Conservation (phyloP, 2,888 invertebrate genomes). For the Cheilosia soror region DNA sequence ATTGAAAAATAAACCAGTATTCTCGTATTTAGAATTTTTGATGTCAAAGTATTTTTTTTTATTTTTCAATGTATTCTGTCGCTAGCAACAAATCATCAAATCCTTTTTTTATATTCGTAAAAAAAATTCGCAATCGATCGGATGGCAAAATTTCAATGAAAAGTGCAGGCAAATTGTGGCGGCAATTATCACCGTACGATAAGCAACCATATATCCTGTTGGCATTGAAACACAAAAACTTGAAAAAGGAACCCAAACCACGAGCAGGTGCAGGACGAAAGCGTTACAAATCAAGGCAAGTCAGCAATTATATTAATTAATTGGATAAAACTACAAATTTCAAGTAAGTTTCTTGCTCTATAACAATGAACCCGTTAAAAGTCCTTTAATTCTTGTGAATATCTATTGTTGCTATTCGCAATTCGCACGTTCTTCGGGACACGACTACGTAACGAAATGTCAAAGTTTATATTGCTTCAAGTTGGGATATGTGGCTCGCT, state of each 20-base stretch:
- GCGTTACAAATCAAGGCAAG: not conserved
- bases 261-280: not conserved
- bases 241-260: not conserved
- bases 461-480: no score
- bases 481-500: no score
- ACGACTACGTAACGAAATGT: no score
- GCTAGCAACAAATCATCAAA: slow-evolving; percentile 17
- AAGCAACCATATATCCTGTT: slow-evolving; percentile 19
- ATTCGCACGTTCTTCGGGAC: no score
- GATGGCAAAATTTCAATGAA: slow-evolving; percentile 3
- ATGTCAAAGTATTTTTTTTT: not conserved
- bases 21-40: no score
- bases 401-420: no score
- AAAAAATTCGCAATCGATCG: slow-evolving; percentile 16
- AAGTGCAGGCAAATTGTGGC: slow-evolving; percentile 27
- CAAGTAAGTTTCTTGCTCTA: no score
- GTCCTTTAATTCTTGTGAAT: no score
- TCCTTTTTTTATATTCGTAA: slow-evolving; percentile 46
- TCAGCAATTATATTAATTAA: no score
- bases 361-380: no score
- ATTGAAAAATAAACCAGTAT: no score
- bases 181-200: slow-evolving; percentile 10
- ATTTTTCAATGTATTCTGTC: not conserved
- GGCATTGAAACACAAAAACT: slow-evolving; percentile 14
- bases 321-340: no score